A percentile compares a stretch with the other conserved stretches of the same genome.
Evolutionary conservation across 1,140 invertebrate genomes (phyloP).

Genomic region (Bombus soroeensis): DNA sequence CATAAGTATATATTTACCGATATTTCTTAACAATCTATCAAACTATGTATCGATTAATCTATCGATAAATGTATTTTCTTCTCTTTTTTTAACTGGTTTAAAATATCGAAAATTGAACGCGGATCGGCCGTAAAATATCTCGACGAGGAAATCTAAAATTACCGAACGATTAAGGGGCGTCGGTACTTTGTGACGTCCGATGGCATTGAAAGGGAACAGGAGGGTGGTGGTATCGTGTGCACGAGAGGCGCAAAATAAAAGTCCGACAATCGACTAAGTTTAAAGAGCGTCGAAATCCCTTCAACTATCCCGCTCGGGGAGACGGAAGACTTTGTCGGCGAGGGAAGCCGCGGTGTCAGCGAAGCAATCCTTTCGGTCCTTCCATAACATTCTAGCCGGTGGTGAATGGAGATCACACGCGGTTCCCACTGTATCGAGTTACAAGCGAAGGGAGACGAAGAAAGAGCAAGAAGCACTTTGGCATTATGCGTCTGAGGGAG

Average conservation of each 20-base stretch:
- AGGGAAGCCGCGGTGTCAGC: slow-evolving; percentile 64
- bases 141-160: slow-evolving; percentile 20
- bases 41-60: too few relatives aligned
- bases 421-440: slow-evolving; percentile 82
- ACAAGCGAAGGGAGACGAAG: slow-evolving; percentile 62
- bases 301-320: slow-evolving; percentile 26
- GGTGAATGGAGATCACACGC: slow-evolving; percentile 76
- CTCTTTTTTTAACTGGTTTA: neutral
- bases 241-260: slow-evolving; percentile 35
- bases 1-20: too few relatives aligned
- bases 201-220: slow-evolving; percentile 13
- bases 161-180: neutral
- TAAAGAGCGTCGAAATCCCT: slow-evolving; percentile 33
- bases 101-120: neutral
- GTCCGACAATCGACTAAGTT: slow-evolving; percentile 25
- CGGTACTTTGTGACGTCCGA: neutral
- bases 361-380: slow-evolving; percentile 75
- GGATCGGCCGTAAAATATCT: too few relatives aligned
- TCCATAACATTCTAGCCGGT: slow-evolving; percentile 72
- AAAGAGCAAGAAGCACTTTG: slow-evolving; percentile 60
- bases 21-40: too few relatives aligned
- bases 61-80: too few relatives aligned
- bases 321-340: slow-evolving; percentile 55
- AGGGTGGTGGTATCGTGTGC: neutral
- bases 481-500: slow-evolving; percentile 61